Conservation (phyloP, 2,113 vertebrate species). For the Colinus virginianus region DNA sequence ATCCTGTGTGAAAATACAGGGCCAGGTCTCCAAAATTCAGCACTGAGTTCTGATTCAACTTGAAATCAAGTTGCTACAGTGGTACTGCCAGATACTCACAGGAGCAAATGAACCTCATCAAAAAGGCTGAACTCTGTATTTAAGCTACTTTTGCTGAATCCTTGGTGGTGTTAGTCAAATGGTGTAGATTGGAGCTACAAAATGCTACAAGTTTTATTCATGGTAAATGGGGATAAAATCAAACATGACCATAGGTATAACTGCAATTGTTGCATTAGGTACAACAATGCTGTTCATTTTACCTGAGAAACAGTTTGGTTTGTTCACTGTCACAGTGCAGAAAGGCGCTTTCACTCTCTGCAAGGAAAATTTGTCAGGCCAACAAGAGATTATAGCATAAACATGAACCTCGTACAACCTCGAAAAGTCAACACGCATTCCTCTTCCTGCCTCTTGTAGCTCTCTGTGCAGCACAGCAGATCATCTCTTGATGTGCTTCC, state of each 20-base stretch:
- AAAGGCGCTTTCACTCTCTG: background rate
- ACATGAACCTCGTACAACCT: fast-evolving
- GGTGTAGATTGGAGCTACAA: background rate
- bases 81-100: background rate
- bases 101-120: background rate
- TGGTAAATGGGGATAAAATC: background rate
- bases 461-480: background rate
- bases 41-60: background rate
- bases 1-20: background rate
- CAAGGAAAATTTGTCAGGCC: background rate
- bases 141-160: background rate
- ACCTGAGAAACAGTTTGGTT: background rate
- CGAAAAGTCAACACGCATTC: background rate
- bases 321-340: background rate
- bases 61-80: background rate
- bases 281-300: background rate
- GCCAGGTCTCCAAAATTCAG: background rate
- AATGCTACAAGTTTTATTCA: background rate
- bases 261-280: background rate
- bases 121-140: background rate
- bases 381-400: background rate
- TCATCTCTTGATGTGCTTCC: background rate
- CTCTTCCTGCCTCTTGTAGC: background rate
- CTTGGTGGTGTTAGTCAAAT: background rate
- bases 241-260: background rate